Percentiles rank a stretch among this genome's conserved stretches.
These are phyloP conservation scores for Chrysolina oricalcia DNA, from an alignment of 2,888 invertebrate species.

Conservation along the genomic window DNA sequence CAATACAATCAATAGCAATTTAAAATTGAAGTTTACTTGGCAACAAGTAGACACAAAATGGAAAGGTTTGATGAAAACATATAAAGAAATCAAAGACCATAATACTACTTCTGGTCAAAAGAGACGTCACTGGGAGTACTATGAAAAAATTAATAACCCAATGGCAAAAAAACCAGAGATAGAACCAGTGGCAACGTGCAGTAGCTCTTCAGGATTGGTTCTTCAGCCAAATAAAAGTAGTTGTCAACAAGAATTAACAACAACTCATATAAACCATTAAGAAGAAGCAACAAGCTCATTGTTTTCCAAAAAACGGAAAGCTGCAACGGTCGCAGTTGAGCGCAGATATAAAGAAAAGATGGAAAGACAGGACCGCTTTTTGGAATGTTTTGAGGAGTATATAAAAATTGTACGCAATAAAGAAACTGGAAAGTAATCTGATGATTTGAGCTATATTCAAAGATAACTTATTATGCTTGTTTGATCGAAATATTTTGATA, in stretches of 20 bases:
- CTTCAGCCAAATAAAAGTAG: not conserved
- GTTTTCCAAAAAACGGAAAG: not conserved
- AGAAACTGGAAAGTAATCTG: too few relatives aligned
- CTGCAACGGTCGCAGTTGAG: not conserved
- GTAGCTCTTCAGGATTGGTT: not conserved
- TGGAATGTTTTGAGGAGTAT: not conserved
- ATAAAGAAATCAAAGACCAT: not conserved
- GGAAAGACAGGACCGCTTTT: not conserved
- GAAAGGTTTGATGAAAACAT: not conserved
- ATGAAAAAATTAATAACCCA: not conserved
- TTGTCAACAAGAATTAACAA: not conserved
- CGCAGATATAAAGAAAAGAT: conserved; percentile 1
- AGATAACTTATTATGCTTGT: not conserved
- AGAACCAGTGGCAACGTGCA: not conserved
- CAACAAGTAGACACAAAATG: not conserved
- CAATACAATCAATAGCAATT: too few relatives aligned
- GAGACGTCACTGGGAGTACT: not conserved
- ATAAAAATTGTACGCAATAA: not conserved
- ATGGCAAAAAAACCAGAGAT: not conserved
- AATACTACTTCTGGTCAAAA: not conserved
- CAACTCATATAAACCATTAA: not conserved
- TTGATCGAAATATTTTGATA: too few relatives aligned
- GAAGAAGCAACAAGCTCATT: not conserved
- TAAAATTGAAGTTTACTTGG: conserved; percentile 1
- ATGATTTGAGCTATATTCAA: not conserved